Evolutionary conservation across 2,113 vertebrate genomes (phyloP).

Genomic region (Antidorcas marsupialis): DNA sequence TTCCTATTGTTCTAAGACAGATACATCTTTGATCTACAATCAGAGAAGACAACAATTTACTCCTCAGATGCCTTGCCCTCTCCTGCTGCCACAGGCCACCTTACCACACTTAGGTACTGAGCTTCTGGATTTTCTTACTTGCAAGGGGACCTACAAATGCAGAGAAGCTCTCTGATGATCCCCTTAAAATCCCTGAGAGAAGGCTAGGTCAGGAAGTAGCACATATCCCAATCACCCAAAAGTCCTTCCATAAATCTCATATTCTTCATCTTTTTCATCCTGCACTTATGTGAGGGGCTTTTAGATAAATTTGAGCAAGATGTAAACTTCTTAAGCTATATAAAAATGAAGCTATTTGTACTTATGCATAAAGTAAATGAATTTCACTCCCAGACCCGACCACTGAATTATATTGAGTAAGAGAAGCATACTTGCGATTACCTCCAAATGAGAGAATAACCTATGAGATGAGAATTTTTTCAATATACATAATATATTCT

Average conservation of each 20-base stretch:
- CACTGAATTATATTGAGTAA: not conserved
- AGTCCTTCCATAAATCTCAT: not conserved
- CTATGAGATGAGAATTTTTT: not conserved
- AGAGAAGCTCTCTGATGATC: not conserved
- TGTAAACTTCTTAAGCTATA: not conserved
- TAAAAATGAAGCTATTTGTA: not conserved
- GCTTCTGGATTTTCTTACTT: not conserved
- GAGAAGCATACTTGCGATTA: not conserved
- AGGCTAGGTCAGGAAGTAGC: not conserved
- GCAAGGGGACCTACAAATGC: not conserved
- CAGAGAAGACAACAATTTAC: not conserved
- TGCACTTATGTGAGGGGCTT: not conserved
- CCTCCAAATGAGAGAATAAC: not conserved
- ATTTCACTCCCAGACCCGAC: not conserved
- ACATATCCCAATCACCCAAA: not conserved
- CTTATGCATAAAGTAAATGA: not conserved
- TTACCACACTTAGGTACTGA: not conserved
- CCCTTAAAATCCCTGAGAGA: not conserved
- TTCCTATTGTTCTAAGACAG: not conserved
- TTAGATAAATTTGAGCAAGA: not conserved
- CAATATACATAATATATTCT: not conserved
- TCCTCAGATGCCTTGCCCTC: not conserved
- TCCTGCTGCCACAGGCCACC: not conserved
- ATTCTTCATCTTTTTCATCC: not conserved
- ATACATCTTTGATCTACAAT: not conserved